Evolutionary conservation across 2,113 vertebrate genomes (phyloP).

Genomic region (Poeciliopsis turrubarensis): DNA sequence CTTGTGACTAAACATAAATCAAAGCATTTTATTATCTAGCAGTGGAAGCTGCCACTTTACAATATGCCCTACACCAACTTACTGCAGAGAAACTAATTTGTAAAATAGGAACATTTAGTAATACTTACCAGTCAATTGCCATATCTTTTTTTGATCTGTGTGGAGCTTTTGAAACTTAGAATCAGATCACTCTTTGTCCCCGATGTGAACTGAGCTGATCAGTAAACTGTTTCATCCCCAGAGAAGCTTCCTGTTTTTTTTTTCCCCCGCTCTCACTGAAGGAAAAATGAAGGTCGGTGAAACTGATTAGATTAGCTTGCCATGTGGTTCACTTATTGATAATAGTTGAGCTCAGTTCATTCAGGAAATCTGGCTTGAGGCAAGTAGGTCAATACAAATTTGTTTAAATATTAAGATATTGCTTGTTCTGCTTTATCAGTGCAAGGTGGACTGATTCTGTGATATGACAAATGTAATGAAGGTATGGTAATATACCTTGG

Average conservation of each 20-base stretch:
- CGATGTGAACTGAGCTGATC: constrained; percentile 17
- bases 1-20: background rate
- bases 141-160: background rate
- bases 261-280: background rate
- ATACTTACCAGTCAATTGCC: background rate
- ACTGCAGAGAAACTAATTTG: background rate
- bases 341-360: constrained; percentile 26
- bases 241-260: constrained; percentile 54
- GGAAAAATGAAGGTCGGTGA: constrained; percentile 36
- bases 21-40: background rate
- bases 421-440: background rate
- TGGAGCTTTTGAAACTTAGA: constrained; percentile 15
- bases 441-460: background rate
- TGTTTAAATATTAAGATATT: constrained; percentile 6
- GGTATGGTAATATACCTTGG: background rate
- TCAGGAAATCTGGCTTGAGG: constrained; percentile 18
- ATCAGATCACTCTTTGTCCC: constrained; percentile 31
- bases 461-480: background rate
- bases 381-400: constrained; percentile 22
- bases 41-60: background rate
- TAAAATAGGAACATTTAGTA: background rate
- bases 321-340: constrained; percentile 54
- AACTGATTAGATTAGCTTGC: constrained; percentile 64
- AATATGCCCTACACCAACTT: background rate
- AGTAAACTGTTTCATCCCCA: constrained; percentile 37